Conservation (phyloP, 2,797 vertebrate species). For the Podarcis siculus region DNA sequence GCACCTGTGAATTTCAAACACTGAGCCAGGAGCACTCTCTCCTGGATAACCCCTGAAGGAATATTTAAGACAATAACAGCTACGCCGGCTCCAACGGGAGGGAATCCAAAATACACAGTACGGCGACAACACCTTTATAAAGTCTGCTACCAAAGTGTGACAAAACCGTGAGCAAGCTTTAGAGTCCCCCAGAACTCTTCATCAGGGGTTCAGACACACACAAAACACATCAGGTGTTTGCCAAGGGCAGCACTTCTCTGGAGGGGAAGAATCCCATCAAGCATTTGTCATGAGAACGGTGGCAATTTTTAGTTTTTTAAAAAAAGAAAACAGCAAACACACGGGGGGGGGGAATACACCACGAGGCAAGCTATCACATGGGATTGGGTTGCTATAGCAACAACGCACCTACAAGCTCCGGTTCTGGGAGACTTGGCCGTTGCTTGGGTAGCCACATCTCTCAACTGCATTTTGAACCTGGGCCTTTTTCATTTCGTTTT, state of each 20-base stretch:
- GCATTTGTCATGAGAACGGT: fast-evolving
- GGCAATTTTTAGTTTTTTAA: background rate
- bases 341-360: no score
- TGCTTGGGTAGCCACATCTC: background rate
- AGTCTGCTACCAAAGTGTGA: no score
- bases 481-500: background rate
- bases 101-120: no score
- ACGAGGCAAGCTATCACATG: background rate
- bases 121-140: no score
- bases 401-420: conserved; percentile 34
- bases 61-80: background rate
- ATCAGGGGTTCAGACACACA: no score
- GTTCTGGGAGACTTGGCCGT: background rate
- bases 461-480: background rate
- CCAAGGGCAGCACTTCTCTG: background rate
- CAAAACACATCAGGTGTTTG: background rate
- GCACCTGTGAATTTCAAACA: no score
- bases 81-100: no score
- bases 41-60: background rate
- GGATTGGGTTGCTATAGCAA: conserved; percentile 51
- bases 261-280: background rate
- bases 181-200: no score
- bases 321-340: background rate
- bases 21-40: background rate
- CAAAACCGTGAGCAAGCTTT: no score